Conservation (phyloP, 2,797 vertebrate genomes). For the Tenualosa thibaudeaui region DNA sequence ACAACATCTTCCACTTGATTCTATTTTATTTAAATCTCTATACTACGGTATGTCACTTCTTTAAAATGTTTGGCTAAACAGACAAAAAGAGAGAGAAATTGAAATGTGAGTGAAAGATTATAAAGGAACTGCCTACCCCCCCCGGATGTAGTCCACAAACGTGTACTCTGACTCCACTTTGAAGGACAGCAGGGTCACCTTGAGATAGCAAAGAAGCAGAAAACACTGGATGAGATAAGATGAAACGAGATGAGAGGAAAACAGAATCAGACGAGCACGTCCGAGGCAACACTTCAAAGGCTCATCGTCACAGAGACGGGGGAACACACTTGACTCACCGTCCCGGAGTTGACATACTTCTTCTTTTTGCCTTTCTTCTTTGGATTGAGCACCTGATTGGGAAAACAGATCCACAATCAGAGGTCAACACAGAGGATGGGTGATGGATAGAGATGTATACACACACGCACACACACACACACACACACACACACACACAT, state of each 20-base stretch:
- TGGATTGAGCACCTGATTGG: slow-evolving; percentile 85
- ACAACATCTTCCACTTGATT: too few species aligned
- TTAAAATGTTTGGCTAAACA: slow-evolving; percentile 25
- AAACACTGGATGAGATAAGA: background rate
- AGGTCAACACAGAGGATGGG: background rate
- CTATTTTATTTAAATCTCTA: too few species aligned
- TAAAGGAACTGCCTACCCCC: slow-evolving; percentile 76
- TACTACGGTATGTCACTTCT: too few species aligned
- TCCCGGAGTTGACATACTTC: slow-evolving; percentile 93
- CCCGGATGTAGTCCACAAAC: slow-evolving; percentile 90
- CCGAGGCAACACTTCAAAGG: background rate
- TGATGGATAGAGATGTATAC: slow-evolving; percentile 15
- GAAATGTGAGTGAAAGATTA: background rate
- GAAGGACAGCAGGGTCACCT: slow-evolving; percentile 91
- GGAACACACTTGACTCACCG: slow-evolving; percentile 73
- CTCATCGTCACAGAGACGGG: background rate
- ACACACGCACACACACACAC: background rate
- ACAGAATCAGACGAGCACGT: background rate
- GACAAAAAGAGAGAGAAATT: background rate
- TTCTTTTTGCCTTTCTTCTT: slow-evolving; percentile 98
- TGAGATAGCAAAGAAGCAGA: slow-evolving; percentile 31
- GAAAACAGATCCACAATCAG: background rate
- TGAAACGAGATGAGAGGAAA: background rate
- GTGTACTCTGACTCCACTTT: slow-evolving; percentile 88
- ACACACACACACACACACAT: background rate